Conservation (phyloP, 2,113 vertebrate species). For the Pelodiscus sinensis region DNA sequence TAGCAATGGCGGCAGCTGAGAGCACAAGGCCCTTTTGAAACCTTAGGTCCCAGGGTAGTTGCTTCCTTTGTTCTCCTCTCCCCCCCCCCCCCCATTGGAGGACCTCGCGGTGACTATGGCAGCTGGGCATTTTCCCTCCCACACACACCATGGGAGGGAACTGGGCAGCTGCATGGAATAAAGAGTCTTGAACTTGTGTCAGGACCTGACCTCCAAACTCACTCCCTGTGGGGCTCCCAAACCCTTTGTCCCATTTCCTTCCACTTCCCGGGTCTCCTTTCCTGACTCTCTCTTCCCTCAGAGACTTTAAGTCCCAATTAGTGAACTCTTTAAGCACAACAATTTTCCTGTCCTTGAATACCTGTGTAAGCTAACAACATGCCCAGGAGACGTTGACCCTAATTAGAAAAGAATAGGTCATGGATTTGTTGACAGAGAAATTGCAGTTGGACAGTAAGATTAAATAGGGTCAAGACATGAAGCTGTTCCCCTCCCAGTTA, state of each 20-base stretch:
- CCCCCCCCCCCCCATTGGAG: background rate
- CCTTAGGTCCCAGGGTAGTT: no score
- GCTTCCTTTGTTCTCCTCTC: no score
- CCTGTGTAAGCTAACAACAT: background rate
- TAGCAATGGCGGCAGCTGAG: no score
- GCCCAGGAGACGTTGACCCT: accelerated
- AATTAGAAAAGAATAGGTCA: background rate
- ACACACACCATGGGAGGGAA: background rate
- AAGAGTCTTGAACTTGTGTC: accelerated
- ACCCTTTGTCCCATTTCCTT: background rate
- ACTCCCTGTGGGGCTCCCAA: background rate
- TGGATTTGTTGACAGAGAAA: background rate
- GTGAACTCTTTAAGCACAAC: background rate
- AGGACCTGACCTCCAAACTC: background rate
- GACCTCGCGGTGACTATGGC: accelerated
- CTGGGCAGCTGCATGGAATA: background rate
- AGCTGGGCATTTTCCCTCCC: accelerated
- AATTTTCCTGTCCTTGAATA: background rate
- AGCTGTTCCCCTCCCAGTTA: accelerated
- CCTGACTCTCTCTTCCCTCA: background rate
- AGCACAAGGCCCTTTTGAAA: no score
- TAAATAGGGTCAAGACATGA: background rate
- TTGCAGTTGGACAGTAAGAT: background rate
- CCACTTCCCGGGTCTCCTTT: background rate
- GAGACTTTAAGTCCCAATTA: background rate